Conservation (phyloP, 1,140 invertebrate species). For the Tribolium castaneum region DNA sequence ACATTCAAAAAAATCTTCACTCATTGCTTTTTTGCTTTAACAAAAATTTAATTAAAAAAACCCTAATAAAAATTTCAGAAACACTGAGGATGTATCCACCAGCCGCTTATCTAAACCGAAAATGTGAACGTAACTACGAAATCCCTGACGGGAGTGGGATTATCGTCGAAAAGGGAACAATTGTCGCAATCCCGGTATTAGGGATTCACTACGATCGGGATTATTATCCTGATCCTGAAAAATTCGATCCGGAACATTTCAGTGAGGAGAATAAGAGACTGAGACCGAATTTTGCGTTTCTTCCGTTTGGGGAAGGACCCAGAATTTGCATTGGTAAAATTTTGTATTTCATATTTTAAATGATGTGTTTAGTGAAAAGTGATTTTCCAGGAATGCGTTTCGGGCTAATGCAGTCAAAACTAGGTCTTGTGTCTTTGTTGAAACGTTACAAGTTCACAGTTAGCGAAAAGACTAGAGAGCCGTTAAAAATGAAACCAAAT, state of each 20-base stretch:
- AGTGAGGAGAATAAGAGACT: constrained; percentile 65
- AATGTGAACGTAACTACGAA: constrained; percentile 61
- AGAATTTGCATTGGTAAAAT: constrained; percentile 79
- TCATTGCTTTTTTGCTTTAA: too few species aligned
- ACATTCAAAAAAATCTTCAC: too few species aligned
- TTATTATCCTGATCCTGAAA: constrained; percentile 74
- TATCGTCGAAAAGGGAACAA: constrained; percentile 61
- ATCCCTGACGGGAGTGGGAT: constrained; percentile 57
- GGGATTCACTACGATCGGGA: constrained; percentile 71
- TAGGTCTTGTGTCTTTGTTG: constrained; percentile 52
- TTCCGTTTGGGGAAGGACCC: constrained; percentile 84
- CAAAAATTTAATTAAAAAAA: too few species aligned
- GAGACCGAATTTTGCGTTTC: constrained; percentile 68
- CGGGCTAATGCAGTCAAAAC: constrained; percentile 55
- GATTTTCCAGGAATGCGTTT: constrained; percentile 52
- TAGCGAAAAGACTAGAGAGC: constrained; percentile 32
- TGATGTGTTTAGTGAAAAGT: not conserved
- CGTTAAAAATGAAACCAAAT: constrained; percentile 32
- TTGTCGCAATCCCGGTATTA: constrained; percentile 64
- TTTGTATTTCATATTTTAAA: too few species aligned
- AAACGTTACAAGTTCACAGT: constrained; percentile 44
- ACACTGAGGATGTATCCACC: constrained; percentile 66
- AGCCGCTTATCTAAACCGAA: constrained; percentile 59
- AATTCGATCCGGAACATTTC: constrained; percentile 76
- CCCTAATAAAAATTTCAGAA: constrained; percentile 52